These are phyloP conservation scores for Lerema accius DNA, from an alignment of 1,140 invertebrate species.

Conservation along the genomic window DNA sequence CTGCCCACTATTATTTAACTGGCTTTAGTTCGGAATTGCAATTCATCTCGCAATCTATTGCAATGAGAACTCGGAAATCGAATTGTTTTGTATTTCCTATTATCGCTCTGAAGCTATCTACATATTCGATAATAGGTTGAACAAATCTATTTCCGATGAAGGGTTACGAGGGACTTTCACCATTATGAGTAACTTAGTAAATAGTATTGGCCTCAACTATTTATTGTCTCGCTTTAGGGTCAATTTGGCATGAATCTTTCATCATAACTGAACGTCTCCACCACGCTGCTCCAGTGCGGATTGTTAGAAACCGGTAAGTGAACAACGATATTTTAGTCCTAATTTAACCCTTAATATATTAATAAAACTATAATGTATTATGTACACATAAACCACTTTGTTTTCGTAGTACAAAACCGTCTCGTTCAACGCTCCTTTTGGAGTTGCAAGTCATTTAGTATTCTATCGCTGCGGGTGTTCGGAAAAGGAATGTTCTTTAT, in stretches of 20 bases:
- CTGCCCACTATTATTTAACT: neutral
- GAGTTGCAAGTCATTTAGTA: conserved; percentile 35
- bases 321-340: too few species aligned
- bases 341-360: too few species aligned
- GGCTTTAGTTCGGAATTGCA: neutral
- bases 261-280: too few species aligned
- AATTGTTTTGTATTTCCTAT: conserved; percentile 5
- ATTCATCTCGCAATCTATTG: conserved; percentile 7
- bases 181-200: too few species aligned
- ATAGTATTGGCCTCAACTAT: too few species aligned
- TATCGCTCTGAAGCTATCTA: neutral
- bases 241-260: too few species aligned
- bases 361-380: too few species aligned
- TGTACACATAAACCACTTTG: too few species aligned
- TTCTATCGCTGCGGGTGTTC: conserved; percentile 29
- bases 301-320: too few species aligned
- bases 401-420: too few species aligned
- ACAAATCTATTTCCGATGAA: neutral
- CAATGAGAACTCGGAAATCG: conserved; percentile 6
- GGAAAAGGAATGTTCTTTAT: conserved; percentile 31
- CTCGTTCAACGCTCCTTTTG: conserved; percentile 28
- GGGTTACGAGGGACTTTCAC: neutral
- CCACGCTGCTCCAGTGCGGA: too few species aligned
- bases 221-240: too few species aligned
- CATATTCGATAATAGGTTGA: neutral